Percentiles rank a stretch among this genome's conserved stretches.
phyloP scores from a whole-genome alignment of 2,113 vertebrate species.

The Cyprinodon brontotheroides region DNA sequence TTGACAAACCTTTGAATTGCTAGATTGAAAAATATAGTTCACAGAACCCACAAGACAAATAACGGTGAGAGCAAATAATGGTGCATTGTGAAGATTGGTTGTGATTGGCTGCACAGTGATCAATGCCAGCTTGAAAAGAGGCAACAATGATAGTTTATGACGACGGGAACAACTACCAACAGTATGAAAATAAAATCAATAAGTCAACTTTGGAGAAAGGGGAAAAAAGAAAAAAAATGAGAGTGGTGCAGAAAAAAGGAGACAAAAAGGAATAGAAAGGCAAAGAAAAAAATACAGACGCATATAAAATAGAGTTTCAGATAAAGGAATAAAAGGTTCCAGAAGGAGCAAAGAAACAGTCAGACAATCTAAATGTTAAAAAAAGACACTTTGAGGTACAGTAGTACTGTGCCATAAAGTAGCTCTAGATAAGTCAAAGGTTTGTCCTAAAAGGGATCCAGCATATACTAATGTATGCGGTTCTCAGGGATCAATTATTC shows the following conservation, averaged over 20 bases:
- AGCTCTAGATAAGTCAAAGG: too few species aligned
- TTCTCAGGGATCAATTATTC: too few species aligned
- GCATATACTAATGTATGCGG: too few species aligned
- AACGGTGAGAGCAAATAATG: slow-evolving; percentile 50
- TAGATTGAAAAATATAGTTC: slow-evolving; percentile 45
- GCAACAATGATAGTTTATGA: slow-evolving; percentile 63
- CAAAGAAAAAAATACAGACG: slow-evolving; percentile 32
- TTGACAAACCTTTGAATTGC: slow-evolving; percentile 5
- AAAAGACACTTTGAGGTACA: neutral
- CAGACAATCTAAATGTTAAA: slow-evolving; percentile 53
- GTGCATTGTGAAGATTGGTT: slow-evolving; percentile 53
- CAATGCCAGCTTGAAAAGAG: slow-evolving; percentile 61
- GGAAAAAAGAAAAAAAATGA: slow-evolving; percentile 37
- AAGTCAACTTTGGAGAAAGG: slow-evolving; percentile 34
- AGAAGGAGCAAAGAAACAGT: slow-evolving; percentile 35
- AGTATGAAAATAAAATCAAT: slow-evolving; percentile 75
- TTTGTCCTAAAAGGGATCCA: too few species aligned
- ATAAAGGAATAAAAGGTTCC: slow-evolving; percentile 53
- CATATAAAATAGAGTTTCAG: slow-evolving; percentile 12
- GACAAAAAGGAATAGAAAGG: slow-evolving; percentile 38
- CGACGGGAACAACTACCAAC: slow-evolving; percentile 50
- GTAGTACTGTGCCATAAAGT: too few species aligned
- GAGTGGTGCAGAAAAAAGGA: slow-evolving; percentile 13
- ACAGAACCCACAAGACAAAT: slow-evolving; percentile 37
- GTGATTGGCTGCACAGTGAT: slow-evolving; percentile 59